Conservation (phyloP, 2,888 invertebrate species). For the Ctenicera cuprea region DNA sequence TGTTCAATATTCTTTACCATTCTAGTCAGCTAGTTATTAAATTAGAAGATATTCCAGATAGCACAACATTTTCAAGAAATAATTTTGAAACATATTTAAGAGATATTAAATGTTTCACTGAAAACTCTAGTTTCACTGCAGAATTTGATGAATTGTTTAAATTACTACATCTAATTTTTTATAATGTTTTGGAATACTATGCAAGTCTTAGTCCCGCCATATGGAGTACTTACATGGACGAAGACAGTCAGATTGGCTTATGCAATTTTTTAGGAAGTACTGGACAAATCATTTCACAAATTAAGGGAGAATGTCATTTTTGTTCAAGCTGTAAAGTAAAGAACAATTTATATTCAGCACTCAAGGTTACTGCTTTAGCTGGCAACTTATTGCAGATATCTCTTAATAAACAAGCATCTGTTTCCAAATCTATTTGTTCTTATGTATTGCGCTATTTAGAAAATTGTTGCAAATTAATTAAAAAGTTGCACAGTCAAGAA, state of each 20-base stretch:
- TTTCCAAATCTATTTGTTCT: slow-evolving; percentile 1
- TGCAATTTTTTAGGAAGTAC: slow-evolving; percentile 31
- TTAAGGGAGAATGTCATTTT: slow-evolving; percentile 1
- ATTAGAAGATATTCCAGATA: not conserved
- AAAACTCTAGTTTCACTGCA: not conserved
- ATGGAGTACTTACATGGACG: slow-evolving; percentile 20
- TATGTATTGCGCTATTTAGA: slow-evolving; percentile 37
- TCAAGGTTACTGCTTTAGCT: slow-evolving; percentile 5
- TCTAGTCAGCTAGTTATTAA: slow-evolving; percentile 17
- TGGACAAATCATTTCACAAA: slow-evolving; percentile 22
- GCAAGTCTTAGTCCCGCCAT: not conserved
- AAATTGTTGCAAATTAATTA: slow-evolving; percentile 53
- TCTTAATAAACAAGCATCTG: not conserved
- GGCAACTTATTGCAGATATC: slow-evolving; percentile 36
- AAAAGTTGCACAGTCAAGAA: slow-evolving; percentile 50
- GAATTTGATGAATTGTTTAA: slow-evolving; percentile 20
- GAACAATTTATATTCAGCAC: slow-evolving; percentile 9
- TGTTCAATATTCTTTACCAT: slow-evolving; percentile 11
- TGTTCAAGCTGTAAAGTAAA: slow-evolving; percentile 31
- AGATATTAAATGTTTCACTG: slow-evolving; percentile 4
- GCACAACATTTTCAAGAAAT: not conserved
- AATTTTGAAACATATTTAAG: slow-evolving; percentile 25
- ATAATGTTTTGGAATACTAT: slow-evolving; percentile 17
- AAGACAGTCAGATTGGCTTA: slow-evolving; percentile 20
- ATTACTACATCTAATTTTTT: slow-evolving; percentile 11